phyloP scores from a whole-genome alignment of 1,140 invertebrate species.

The Aphelenchoides fujianensis region DNA sequence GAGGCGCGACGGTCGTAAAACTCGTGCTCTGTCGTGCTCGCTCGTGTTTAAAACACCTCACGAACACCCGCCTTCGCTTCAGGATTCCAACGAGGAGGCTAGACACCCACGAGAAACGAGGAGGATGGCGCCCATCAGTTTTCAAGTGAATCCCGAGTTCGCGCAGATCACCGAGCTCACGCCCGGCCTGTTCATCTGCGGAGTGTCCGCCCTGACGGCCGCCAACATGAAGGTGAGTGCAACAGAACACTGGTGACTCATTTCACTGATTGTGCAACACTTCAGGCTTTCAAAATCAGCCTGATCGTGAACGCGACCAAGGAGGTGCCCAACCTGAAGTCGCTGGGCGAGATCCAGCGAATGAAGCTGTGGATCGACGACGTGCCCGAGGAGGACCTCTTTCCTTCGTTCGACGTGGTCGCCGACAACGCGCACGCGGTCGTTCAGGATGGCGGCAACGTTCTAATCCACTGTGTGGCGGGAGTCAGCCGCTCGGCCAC shows the following conservation, averaged over 20 bases:
- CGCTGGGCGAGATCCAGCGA: conserved; percentile 66
- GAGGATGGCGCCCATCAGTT: conserved; percentile 40
- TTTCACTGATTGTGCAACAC: no score
- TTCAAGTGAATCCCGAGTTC: conserved; percentile 57
- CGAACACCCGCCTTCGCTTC: neutral
- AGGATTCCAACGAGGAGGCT: neutral
- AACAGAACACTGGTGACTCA: neutral
- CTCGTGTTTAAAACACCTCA: neutral
- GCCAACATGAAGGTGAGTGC: conserved; percentile 52
- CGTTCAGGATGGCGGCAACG: conserved; percentile 68
- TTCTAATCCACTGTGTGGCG: conserved; percentile 80
- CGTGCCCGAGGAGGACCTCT: conserved; percentile 70
- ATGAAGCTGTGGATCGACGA: conserved; percentile 71
- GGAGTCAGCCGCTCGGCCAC: conserved; percentile 80
- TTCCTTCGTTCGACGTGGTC: conserved; percentile 72
- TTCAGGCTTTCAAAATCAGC: conserved; percentile 64
- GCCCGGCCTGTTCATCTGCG: conserved; percentile 56
- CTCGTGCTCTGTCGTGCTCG: neutral
- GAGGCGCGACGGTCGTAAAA: neutral
- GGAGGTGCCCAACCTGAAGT: conserved; percentile 73
- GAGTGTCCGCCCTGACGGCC: conserved; percentile 46
- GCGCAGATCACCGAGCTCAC: conserved; percentile 57
- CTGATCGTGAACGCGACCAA: conserved; percentile 77
- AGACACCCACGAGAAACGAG: neutral
- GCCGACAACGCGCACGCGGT: conserved; percentile 68